phyloP scores from a whole-genome alignment of 2,113 vertebrate genomes.

The Prolemur simus region DNA sequence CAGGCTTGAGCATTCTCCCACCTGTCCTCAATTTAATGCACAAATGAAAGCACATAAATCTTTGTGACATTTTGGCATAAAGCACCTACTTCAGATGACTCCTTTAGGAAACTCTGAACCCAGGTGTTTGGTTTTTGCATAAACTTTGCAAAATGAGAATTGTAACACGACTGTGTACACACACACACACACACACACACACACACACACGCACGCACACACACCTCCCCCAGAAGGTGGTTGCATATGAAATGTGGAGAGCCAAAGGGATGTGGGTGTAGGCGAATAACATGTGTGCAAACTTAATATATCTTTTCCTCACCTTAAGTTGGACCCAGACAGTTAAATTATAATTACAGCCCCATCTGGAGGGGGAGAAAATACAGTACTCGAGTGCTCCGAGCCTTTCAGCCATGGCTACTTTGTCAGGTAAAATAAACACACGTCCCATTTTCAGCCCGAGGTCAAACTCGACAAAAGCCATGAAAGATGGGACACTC shows the following conservation, averaged over 20 bases:
- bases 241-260: conserved; percentile 72
- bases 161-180: conserved; percentile 76
- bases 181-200: conserved; percentile 21
- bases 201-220: neutral
- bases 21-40: conserved; percentile 89
- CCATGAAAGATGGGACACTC: conserved; percentile 69
- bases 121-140: conserved; percentile 87
- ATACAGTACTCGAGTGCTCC: conserved; percentile 39
- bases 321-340: conserved; percentile 76
- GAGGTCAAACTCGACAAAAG: conserved; percentile 74
- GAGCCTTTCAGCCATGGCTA: conserved; percentile 66
- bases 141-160: conserved; percentile 85
- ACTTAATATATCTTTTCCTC: conserved; percentile 79
- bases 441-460: conserved; percentile 61
- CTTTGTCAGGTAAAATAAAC: conserved; percentile 79
- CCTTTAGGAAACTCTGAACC: conserved; percentile 88
- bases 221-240: conserved; percentile 40
- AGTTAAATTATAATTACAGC: conserved; percentile 81
- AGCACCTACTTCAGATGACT: conserved; percentile 86
- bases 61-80: conserved; percentile 89
- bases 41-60: conserved; percentile 89
- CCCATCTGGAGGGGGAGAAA: conserved; percentile 78
- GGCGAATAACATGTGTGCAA: conserved; percentile 74
- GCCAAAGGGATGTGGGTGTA: conserved; percentile 46
- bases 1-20: conserved; percentile 86